Evolutionary conservation across 2,888 invertebrate species (phyloP).

Genomic region (Nomada ruficornis): DNA sequence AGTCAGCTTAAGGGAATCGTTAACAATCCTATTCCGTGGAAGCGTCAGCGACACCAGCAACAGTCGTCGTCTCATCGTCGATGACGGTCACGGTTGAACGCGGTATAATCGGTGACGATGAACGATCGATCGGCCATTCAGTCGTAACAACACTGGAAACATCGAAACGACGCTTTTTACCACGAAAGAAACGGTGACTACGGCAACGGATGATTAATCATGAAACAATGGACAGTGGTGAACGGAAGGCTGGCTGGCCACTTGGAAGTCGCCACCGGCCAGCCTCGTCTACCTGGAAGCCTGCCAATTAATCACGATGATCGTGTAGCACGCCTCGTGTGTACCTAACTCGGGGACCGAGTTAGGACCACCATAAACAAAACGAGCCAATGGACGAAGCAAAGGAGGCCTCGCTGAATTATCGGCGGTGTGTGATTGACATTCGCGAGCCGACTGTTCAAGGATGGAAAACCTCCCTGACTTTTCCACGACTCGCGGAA

Average conservation of each 20-base stretch:
- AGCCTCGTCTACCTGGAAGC: conserved; percentile 71
- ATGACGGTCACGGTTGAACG: conserved; percentile 55
- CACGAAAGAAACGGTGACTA: conserved; percentile 67
- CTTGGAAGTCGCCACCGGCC: conserved; percentile 57
- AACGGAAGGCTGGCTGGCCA: conserved; percentile 65
- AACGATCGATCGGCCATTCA: conserved; percentile 53
- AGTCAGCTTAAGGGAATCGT: conserved; percentile 28
- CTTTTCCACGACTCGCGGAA: background rate
- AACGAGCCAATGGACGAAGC: conserved; percentile 65
- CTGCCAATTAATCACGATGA: conserved; percentile 70
- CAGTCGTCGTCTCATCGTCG: conserved; percentile 11
- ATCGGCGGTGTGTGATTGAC: conserved; percentile 77
- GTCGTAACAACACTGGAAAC: conserved; percentile 57
- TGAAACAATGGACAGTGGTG: conserved; percentile 77
- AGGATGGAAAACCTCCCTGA: too few relatives aligned
- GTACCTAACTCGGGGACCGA: conserved; percentile 72
- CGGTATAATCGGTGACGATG: conserved; percentile 59
- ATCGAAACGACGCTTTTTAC: conserved; percentile 63
- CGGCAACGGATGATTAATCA: conserved; percentile 81
- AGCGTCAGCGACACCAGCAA: background rate
- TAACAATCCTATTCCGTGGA: conserved; percentile 28
- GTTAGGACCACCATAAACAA: conserved; percentile 77
- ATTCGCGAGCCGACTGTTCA: conserved; percentile 50
- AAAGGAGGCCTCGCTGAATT: conserved; percentile 68
- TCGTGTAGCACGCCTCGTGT: conserved; percentile 68